Percentiles rank a stretch among this genome's conserved stretches.
Conservation (phyloP, 2,888 invertebrate species). For the Chesias legatella region DNA sequence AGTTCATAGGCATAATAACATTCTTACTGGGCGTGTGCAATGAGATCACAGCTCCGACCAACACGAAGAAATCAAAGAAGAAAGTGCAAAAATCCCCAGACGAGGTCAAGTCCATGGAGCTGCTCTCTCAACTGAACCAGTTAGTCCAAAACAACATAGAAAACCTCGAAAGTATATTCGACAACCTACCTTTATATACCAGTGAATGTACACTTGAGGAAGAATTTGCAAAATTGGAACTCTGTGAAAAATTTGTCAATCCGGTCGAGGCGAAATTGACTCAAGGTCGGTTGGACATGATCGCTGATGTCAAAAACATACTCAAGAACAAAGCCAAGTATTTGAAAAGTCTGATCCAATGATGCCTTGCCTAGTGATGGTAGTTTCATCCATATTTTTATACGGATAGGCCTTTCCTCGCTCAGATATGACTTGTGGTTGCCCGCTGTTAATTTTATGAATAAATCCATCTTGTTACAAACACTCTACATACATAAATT, state of each 20-base stretch:
- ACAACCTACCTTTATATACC: slow-evolving; percentile 59
- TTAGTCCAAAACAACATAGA: slow-evolving; percentile 54
- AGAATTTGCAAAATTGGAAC: slow-evolving; percentile 57
- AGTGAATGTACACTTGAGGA: slow-evolving; percentile 52
- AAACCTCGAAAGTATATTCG: slow-evolving; percentile 61
- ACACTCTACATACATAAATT: too few species aligned
- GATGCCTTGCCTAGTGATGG: slow-evolving; percentile 23
- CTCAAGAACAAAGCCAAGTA: slow-evolving; percentile 79
- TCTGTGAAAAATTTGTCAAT: slow-evolving; percentile 53
- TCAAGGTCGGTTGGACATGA: slow-evolving; percentile 70
- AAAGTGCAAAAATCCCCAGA: slow-evolving; percentile 72
- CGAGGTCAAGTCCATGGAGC: slow-evolving; percentile 54
- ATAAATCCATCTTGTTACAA: too few species aligned
- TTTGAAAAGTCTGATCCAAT: slow-evolving; percentile 63
- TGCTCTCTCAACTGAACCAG: slow-evolving; percentile 54
- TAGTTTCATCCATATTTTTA: too few species aligned
- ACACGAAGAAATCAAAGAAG: slow-evolving; percentile 80
- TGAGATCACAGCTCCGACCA: slow-evolving; percentile 71
- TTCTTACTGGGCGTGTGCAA: slow-evolving; percentile 79
- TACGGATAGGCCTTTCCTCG: too few species aligned
- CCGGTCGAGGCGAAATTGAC: slow-evolving; percentile 68
- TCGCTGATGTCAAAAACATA: slow-evolving; percentile 74
- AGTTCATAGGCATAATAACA: slow-evolving; percentile 81
- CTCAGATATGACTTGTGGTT: too few species aligned
- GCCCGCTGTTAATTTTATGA: too few species aligned